A percentile compares a stretch with the other conserved stretches of the same genome.
Conservation (phyloP, 2,888 invertebrate species). For the Ecliptopera silaceata region DNA sequence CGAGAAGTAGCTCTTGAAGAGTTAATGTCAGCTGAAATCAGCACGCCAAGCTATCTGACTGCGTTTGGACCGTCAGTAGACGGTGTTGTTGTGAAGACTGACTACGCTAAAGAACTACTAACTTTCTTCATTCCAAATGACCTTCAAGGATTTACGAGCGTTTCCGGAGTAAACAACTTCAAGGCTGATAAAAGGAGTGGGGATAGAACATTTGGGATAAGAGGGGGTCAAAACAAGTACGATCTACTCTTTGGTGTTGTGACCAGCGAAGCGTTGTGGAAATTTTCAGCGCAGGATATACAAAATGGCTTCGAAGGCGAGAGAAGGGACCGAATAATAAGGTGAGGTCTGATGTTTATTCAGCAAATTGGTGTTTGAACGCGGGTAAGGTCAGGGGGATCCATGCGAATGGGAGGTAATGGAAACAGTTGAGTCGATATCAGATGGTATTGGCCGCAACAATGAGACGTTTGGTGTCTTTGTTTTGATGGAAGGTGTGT, state of each 20-base stretch:
- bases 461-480: slow-evolving; percentile 34
- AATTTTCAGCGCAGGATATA: slow-evolving; percentile 93
- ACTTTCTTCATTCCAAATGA: slow-evolving; percentile 88
- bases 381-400: slow-evolving; percentile 45
- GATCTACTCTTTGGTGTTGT: slow-evolving; percentile 96
- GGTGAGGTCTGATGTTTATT: slow-evolving; percentile 73
- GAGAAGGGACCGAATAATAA: slow-evolving; percentile 92
- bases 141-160: slow-evolving; percentile 85
- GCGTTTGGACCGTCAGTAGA: slow-evolving; percentile 97
- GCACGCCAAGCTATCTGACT: slow-evolving; percentile 91
- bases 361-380: slow-evolving; percentile 71
- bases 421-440: slow-evolving; percentile 48
- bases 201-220: slow-evolving; percentile 83
- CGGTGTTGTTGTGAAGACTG: slow-evolving; percentile 95
- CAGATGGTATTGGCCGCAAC: slow-evolving; percentile 37
- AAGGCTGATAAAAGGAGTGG: slow-evolving; percentile 85
- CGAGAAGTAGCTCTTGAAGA: slow-evolving; percentile 89
- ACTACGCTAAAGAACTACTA: slow-evolving; percentile 91
- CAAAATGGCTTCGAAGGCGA: slow-evolving; percentile 95
- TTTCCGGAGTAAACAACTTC: slow-evolving; percentile 80
- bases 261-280: slow-evolving; percentile 95
- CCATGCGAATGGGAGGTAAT: slow-evolving; percentile 54
- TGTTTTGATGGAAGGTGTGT: slow-evolving; percentile 31
- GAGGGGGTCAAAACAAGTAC: slow-evolving; percentile 86
- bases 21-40: slow-evolving; percentile 89